Evolutionary conservation across 2,797 vertebrate genomes (phyloP).

Genomic region (Thamnophis elegans): DNA sequence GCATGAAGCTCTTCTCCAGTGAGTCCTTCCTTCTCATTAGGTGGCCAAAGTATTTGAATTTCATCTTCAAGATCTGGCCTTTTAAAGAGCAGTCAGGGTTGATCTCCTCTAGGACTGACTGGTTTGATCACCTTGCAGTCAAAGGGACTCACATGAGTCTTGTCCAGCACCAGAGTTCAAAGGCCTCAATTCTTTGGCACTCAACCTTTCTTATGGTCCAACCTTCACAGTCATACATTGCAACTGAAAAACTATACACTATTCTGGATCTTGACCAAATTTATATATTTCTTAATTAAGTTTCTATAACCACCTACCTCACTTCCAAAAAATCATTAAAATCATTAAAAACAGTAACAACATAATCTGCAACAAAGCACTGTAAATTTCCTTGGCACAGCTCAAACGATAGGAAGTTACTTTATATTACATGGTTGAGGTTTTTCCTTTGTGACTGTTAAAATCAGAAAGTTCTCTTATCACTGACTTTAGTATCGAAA

Average conservation of each 20-base stretch:
- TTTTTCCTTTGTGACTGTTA: not conserved
- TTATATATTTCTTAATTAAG: not conserved
- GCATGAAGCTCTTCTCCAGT: too few species aligned
- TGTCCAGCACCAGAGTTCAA: too few species aligned
- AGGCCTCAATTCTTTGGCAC: too few species aligned
- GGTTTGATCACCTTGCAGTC: too few species aligned
- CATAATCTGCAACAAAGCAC: not conserved
- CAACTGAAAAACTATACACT: not conserved
- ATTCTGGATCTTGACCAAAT: not conserved
- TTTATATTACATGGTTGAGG: not conserved
- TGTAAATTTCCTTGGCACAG: not conserved
- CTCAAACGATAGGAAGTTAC: not conserved
- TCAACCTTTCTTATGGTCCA: too few species aligned
- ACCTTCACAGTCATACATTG: too few species aligned
- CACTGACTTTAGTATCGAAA: not conserved
- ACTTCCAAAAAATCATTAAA: not conserved
- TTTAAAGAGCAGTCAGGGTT: too few species aligned
- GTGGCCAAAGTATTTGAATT: too few species aligned
- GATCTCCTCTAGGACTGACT: too few species aligned
- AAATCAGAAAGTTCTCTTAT: not conserved
- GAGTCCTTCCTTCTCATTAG: too few species aligned
- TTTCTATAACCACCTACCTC: not conserved
- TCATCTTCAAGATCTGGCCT: too few species aligned
- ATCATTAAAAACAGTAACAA: not conserved
- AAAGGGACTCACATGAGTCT: too few species aligned